phyloP scores from a whole-genome alignment of 2,113 vertebrate species.

The Bufo bufo region DNA sequence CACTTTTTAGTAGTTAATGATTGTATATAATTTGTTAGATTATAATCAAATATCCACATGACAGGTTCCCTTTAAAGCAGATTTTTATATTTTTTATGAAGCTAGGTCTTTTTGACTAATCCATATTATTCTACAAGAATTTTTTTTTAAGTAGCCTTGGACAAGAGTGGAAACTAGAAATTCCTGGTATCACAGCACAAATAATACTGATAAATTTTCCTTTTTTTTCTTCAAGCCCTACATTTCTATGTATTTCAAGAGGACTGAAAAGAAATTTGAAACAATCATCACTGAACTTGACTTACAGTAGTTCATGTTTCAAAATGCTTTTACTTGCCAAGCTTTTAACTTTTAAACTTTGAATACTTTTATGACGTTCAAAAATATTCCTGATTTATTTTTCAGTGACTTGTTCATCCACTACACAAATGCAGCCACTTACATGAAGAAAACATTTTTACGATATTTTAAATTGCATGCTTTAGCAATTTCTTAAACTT shows the following conservation, averaged over 20 bases:
- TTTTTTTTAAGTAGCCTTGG: not conserved
- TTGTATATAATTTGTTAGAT: too few species aligned
- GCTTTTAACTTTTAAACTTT: not conserved
- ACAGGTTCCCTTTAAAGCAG: too few species aligned
- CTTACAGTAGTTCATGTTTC: not conserved
- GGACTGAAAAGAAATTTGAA: not conserved
- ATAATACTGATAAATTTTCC: not conserved
- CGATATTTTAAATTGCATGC: slow-evolving; percentile 37
- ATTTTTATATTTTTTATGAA: too few species aligned
- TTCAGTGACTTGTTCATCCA: not conserved
- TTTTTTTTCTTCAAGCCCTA: not conserved
- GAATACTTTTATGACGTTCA: not conserved
- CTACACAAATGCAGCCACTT: not conserved
- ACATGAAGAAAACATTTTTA: not conserved
- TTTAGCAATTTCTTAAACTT: slow-evolving; percentile 30
- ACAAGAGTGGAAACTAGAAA: too few species aligned
- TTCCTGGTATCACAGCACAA: too few species aligned
- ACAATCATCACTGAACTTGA: not conserved
- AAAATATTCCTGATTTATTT: not conserved
- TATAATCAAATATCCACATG: too few species aligned
- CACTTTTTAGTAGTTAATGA: too few species aligned
- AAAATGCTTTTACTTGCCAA: not conserved
- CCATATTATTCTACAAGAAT: too few species aligned
- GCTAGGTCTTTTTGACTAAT: too few species aligned
- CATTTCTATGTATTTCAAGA: not conserved